Evolutionary conservation across 35 echinoderm and acorn worm species (phyloP), one percentile per base, ranked within the genome.

Genomic region (Apostichopus parvimensis): DNA sequence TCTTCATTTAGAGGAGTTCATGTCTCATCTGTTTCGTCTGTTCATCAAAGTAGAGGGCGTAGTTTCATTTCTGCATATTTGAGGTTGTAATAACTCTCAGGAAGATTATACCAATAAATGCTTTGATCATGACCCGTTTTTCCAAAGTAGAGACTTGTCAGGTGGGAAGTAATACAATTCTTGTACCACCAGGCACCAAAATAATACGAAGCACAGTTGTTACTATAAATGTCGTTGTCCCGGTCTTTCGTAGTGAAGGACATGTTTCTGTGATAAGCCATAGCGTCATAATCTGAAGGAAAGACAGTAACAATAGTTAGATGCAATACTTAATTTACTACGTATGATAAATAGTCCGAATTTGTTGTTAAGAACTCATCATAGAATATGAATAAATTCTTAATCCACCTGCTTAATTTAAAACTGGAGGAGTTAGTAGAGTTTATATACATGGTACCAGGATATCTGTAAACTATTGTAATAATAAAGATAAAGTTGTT

Each of bases 41-140:
- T 75, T 14, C 71, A 22, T 14, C 71, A 75, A 4, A 0, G 21
- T 75, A 14, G 71, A 17, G 14, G 14, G 71, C 14, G 14, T 45
- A 45, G 34, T 45, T 45, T 45, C 79, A 82, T 82, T 5, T 82
- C 79, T 82, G 18, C 79, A 57, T 82, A 82, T 82, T 82, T 82
- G 8, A 82, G 4, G n/a, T 82, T 82, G 24, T 34, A 52, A 34
- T 10, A 52, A 82, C 79, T 57, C 45, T 57, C 79, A 14, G 6
- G 79, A 18, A 82, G 79, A 82, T 54, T 53, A 34, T 14, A 34
- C 26, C 79, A 82, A 5, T 8, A 5, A 10, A 82, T 53, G 55
- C 79, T 82, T 18, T 82, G 21, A 9, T 18, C 54, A 82, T 8
- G 13, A 57, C 25, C 77, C 8, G 77, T 78, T 22, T 45, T 54